A percentile compares a stretch with the other conserved stretches of the same genome.
Evolutionary conservation across 2,797 vertebrate species (phyloP).

Genomic region (Chloroceryle amazona): DNA sequence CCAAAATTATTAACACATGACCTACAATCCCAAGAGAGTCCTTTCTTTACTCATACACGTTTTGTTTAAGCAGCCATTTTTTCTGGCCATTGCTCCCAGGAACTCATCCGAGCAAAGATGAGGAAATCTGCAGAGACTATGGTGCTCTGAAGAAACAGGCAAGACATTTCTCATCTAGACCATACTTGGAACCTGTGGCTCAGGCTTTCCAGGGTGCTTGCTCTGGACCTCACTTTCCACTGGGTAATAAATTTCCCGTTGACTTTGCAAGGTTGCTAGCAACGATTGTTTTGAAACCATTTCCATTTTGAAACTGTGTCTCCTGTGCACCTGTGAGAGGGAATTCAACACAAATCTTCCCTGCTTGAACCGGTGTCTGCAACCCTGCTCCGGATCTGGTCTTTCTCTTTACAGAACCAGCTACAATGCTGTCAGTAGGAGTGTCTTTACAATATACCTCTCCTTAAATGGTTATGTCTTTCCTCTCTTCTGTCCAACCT

Average conservation of each 20-base stretch:
- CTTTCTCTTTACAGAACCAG: not conserved
- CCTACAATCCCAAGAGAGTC: not conserved
- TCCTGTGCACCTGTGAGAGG: rapidly evolving
- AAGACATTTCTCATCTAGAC: not conserved
- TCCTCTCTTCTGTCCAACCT: not conserved
- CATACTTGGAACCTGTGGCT: not conserved
- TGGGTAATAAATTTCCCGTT: not conserved
- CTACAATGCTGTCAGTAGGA: not conserved
- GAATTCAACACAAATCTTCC: not conserved
- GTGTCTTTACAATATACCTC: not conserved
- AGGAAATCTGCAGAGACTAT: not conserved
- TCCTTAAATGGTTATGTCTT: not conserved
- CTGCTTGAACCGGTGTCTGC: not conserved
- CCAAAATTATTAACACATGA: not conserved
- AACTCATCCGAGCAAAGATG: rapidly evolving
- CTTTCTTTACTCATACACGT: not conserved
- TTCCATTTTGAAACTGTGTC: not conserved
- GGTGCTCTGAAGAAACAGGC: not conserved
- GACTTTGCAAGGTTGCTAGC: rapidly evolving
- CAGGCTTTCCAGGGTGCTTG: not conserved
- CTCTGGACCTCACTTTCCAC: not conserved
- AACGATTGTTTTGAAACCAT: not conserved
- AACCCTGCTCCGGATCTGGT: rapidly evolving
- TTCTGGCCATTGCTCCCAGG: not conserved
- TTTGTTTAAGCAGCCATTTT: not conserved